Conservation (phyloP, 2,888 invertebrate species). For the Diaperis boleti region DNA sequence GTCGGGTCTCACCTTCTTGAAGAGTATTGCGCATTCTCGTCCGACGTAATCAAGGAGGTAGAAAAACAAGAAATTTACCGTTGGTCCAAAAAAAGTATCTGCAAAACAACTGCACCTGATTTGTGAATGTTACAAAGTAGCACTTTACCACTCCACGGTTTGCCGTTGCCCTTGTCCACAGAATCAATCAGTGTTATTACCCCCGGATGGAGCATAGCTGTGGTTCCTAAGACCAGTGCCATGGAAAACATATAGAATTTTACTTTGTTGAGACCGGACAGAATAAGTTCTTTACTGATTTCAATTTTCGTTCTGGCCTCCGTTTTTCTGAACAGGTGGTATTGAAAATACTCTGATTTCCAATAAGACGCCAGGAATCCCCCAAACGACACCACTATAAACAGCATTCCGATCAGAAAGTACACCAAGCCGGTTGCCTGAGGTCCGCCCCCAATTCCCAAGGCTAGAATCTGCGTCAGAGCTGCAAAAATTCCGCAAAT, state of each 20-base stretch:
- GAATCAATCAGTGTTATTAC: slow-evolving; percentile 43
- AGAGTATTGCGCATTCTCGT: not conserved
- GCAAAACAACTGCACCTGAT: not conserved
- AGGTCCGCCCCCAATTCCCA: slow-evolving; percentile 33
- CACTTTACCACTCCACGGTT: not conserved
- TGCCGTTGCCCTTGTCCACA: slow-evolving; percentile 35
- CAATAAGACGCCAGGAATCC: slow-evolving; percentile 1
- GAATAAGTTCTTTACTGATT: slow-evolving; percentile 18
- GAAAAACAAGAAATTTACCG: slow-evolving; percentile 1
- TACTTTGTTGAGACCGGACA: slow-evolving; percentile 19
- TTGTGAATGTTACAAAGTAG: not conserved
- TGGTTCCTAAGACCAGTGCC: slow-evolving; percentile 30
- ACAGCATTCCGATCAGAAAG: slow-evolving; percentile 39
- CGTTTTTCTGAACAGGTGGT: slow-evolving; percentile 43
- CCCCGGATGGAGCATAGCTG: slow-evolving; percentile 44
- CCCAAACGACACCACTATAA: slow-evolving; percentile 30
- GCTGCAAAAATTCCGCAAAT: slow-evolving; percentile 46
- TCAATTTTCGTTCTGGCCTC: slow-evolving; percentile 33
- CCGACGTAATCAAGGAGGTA: not conserved
- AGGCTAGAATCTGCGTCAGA: slow-evolving; percentile 40
- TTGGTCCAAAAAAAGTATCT: slow-evolving; percentile 11
- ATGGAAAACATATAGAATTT: slow-evolving; percentile 37
- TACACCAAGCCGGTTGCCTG: slow-evolving; percentile 41
- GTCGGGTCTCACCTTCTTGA: not conserved
- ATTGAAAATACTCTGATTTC: slow-evolving; percentile 36